Percentiles rank a stretch among this genome's conserved stretches.
These are phyloP conservation scores for Aleadryas rufinucha DNA, from an alignment of 2,113 vertebrate genomes.

Conservation along the genomic window DNA sequence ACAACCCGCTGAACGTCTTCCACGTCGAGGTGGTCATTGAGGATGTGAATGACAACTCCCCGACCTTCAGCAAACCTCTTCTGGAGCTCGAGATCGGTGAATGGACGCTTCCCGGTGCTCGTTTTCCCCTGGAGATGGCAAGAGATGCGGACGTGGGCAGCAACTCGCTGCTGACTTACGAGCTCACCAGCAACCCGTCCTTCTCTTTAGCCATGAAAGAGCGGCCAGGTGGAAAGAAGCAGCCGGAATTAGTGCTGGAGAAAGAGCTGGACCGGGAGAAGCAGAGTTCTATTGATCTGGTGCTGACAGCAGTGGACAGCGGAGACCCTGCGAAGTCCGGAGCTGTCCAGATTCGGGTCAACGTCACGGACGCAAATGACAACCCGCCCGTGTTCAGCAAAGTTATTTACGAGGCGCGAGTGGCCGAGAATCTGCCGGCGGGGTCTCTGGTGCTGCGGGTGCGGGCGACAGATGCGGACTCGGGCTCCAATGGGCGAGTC, in stretches of 20 bases:
- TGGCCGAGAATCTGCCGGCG: neutral
- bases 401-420: neutral
- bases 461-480: neutral
- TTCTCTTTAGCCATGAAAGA: neutral
- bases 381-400: constrained; percentile 65
- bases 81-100: too few species aligned
- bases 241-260: constrained; percentile 53
- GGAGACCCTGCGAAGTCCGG: constrained; percentile 20
- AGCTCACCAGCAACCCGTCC: too few species aligned
- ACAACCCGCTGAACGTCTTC: too few species aligned
- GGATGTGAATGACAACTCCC: too few species aligned
- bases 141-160: too few species aligned
- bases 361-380: constrained; percentile 73
- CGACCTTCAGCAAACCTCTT: too few species aligned
- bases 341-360: constrained; percentile 39
- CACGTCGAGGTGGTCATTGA: too few species aligned
- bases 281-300: neutral
- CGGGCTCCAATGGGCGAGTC: neutral
- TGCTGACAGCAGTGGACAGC: constrained; percentile 46
- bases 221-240: neutral
- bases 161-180: too few species aligned
- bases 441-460: neutral
- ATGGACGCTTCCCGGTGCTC: too few species aligned
- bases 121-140: too few species aligned
- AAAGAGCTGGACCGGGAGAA: constrained; percentile 49